A percentile compares a stretch with the other conserved stretches of the same genome.
Evolutionary conservation across 1,140 invertebrate genomes (phyloP).

Genomic region (Armadillidium nasatum): DNA sequence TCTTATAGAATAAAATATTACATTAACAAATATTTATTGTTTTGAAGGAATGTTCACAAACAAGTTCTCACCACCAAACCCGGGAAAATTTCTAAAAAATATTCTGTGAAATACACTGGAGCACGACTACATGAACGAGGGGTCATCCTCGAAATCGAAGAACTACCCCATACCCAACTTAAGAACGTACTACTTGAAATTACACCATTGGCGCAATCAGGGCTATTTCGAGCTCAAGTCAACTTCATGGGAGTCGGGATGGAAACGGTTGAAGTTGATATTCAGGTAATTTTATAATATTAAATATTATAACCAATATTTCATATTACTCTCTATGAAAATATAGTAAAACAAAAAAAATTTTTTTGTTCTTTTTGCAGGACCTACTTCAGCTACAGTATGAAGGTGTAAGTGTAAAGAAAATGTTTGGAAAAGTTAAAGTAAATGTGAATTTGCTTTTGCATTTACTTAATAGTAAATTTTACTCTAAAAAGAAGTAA

Average conservation of each 20-base stretch:
- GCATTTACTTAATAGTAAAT: constrained; percentile 71
- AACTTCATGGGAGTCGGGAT: constrained; percentile 76
- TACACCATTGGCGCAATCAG: constrained; percentile 61
- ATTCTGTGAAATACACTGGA: constrained; percentile 66
- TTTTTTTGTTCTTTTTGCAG: constrained; percentile 50
- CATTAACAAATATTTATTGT: too few species aligned
- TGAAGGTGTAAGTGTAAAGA: constrained; percentile 70
- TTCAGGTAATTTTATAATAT: constrained; percentile 52
- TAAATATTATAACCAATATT: neutral
- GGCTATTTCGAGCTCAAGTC: constrained; percentile 66
- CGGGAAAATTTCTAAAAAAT: constrained; percentile 50
- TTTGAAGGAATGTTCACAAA: constrained; percentile 32
- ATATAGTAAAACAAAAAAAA: neutral
- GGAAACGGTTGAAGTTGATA: constrained; percentile 69
- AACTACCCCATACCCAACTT: constrained; percentile 61
- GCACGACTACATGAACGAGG: constrained; percentile 69
- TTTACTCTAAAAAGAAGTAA: constrained; percentile 60
- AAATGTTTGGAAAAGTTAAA: constrained; percentile 72
- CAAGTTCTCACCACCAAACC: constrained; percentile 10
- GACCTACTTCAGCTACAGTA: constrained; percentile 72
- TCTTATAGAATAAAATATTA: too few species aligned
- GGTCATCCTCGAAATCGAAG: constrained; percentile 67
- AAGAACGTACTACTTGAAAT: constrained; percentile 78
- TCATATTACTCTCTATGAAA: neutral
- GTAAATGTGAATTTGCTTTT: constrained; percentile 73